These are phyloP conservation scores for Ceyx cyanopectus DNA, from an alignment of 2,113 vertebrate species.

Conservation along the genomic window DNA sequence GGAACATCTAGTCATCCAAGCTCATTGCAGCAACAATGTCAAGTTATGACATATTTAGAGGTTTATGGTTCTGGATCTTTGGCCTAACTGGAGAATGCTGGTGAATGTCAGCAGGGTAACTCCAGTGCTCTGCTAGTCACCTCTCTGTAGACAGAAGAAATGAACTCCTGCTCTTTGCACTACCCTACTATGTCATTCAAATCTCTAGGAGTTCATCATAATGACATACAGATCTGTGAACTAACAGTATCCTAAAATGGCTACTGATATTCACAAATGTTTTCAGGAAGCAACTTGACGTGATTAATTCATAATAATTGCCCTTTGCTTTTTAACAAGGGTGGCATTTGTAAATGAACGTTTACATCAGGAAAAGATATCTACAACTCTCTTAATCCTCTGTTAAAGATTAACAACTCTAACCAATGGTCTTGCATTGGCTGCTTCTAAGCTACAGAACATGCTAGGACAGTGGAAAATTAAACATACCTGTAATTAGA, in stretches of 20 bases:
- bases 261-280: background rate
- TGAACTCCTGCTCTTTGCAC: background rate
- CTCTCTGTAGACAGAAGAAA: fast-evolving
- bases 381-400: background rate
- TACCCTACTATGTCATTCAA: background rate
- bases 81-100: fast-evolving
- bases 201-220: background rate
- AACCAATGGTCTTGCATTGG: background rate
- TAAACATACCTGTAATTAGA: background rate
- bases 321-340: background rate
- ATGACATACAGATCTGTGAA: background rate
- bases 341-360: background rate
- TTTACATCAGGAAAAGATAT: background rate
- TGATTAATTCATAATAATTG: background rate
- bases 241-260: background rate
- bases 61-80: background rate
- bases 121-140: background rate
- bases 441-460: background rate
- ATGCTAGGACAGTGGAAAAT: background rate
- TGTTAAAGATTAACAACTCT: background rate
- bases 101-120: background rate
- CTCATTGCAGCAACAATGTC: background rate
- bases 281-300: background rate
- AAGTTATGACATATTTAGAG: background rate
- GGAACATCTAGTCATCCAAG: background rate